Evolutionary conservation across 2,888 invertebrate species (phyloP), one percentile per base, ranked within the genome.

Genomic region (Galerucella calmariensis): DNA sequence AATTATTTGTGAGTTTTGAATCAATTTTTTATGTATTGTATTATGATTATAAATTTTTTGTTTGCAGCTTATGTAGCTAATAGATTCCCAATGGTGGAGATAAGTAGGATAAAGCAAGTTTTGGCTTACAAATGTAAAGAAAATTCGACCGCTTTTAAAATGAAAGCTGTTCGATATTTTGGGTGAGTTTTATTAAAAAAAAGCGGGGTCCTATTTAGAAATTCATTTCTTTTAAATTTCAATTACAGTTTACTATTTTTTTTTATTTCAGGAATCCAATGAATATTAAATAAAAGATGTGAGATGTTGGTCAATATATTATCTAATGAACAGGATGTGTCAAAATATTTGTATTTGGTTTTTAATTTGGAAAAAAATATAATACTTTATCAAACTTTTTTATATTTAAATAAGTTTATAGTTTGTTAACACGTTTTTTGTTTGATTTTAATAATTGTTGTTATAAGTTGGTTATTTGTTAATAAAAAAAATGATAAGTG

Each of bases 61-160:
- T 8, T 35, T 35, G 8, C 85, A 91, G 91, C 92, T 67, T 93
- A 93, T 88, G 93, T 93, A 81, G 92, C 92, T 84, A 90, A 92
- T 67, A 90, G 92, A 85, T 93, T 93, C 89, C 93, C 93, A 51
- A 91, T 92, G 85, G 92, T 93, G 27, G 93, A 93, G 87, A 92
- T 93, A 84, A 92, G 92, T 88, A 89, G 93, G 84, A 93, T 93
- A 86, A 93, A 93, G 87, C 93, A 93, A 87, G 93, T 93, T 81
- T 88, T 93, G 81, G 93, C 93, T 41, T 93, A 93, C 88, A 93
- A 93, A 88, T 93, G 93, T 87, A 93, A 93, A 88, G 93, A 93
- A 87, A 93, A 93, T 88, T 93, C 93, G 82, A 93, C 93, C 66
- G 93, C 93, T 80, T 91, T 93, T 76, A 89, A 92, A 87, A 93